Percentiles rank a stretch among this genome's conserved stretches.
These are phyloP conservation scores for Pelecanus crispus DNA, from an alignment of 2,113 vertebrate species.

Conservation along the genomic window DNA sequence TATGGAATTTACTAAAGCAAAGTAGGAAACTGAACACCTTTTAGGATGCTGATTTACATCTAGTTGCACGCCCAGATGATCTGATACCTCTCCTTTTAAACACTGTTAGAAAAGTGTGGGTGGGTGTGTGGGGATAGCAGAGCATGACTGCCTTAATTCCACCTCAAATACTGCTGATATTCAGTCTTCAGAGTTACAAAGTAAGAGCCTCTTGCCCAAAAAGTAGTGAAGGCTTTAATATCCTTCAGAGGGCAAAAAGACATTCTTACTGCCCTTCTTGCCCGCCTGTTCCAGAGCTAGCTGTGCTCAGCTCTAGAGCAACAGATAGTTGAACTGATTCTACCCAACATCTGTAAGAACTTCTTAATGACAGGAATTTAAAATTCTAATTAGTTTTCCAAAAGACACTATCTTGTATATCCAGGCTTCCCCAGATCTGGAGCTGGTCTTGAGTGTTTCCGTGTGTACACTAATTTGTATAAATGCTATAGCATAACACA, in stretches of 20 bases:
- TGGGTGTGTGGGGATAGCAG: accelerated
- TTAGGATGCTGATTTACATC: background rate
- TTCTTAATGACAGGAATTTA: background rate
- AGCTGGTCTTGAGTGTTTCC: background rate
- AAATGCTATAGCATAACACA: background rate
- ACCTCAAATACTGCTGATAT: background rate
- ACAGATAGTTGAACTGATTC: background rate
- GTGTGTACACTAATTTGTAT: background rate
- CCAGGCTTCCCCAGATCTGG: background rate
- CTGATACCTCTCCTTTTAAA: background rate
- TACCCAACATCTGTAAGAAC: background rate
- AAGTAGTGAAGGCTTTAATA: background rate
- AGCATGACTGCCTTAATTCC: background rate
- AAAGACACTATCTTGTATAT: background rate
- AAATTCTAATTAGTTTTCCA: background rate
- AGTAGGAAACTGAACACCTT: background rate
- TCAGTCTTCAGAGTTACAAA: background rate
- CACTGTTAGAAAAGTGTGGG: background rate
- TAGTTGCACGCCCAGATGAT: background rate
- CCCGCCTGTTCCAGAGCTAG: background rate
- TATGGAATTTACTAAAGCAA: background rate
- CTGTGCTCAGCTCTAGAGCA: background rate
- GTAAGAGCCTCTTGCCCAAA: background rate
- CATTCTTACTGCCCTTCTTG: background rate
- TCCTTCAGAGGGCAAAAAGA: background rate